phyloP scores from a whole-genome alignment of 2,113 vertebrate species.

The Trichomycterus rosablanca region DNA sequence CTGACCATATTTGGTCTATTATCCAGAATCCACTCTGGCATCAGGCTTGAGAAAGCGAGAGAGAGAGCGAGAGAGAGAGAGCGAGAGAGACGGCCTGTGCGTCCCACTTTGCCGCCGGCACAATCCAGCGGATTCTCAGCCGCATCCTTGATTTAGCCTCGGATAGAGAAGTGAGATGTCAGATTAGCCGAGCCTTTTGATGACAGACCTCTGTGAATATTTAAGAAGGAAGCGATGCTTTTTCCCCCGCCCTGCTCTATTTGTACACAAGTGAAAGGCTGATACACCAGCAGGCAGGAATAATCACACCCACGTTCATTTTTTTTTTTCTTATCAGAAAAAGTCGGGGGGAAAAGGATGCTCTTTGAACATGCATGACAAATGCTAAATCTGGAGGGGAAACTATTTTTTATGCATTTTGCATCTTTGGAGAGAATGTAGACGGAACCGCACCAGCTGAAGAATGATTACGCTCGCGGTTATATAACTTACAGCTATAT shows the following conservation, averaged over 20 bases:
- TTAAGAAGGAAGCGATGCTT: slow-evolving; percentile 13
- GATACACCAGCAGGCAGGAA: slow-evolving; percentile 33
- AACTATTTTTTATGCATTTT: slow-evolving; percentile 6
- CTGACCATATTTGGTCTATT: slow-evolving; percentile 29
- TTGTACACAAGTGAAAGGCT: slow-evolving; percentile 25
- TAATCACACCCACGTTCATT: slow-evolving; percentile 20
- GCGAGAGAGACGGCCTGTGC: neutral
- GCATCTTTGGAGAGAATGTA: slow-evolving; percentile 1
- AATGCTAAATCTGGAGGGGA: slow-evolving; percentile 1
- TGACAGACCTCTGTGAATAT: slow-evolving; percentile 27
- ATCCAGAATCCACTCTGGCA: slow-evolving; percentile 6
- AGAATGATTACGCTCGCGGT: neutral
- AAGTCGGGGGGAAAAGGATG: slow-evolving; percentile 20
- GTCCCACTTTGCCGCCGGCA: slow-evolving; percentile 24
- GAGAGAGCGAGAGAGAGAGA: neutral
- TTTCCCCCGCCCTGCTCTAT: slow-evolving; percentile 11
- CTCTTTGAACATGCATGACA: neutral
- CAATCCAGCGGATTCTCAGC: slow-evolving; percentile 22
- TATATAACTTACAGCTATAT: too few species aligned
- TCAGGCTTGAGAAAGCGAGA: slow-evolving; percentile 4
- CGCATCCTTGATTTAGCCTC: slow-evolving; percentile 12
- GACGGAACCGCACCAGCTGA: neutral
- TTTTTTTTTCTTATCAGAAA: slow-evolving; percentile 8
- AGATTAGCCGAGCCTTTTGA: slow-evolving; percentile 22
- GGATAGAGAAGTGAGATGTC: slow-evolving; percentile 36